phyloP scores from a whole-genome alignment of 92 coral and sea anemone species.

The Porites evermanni region DNA sequence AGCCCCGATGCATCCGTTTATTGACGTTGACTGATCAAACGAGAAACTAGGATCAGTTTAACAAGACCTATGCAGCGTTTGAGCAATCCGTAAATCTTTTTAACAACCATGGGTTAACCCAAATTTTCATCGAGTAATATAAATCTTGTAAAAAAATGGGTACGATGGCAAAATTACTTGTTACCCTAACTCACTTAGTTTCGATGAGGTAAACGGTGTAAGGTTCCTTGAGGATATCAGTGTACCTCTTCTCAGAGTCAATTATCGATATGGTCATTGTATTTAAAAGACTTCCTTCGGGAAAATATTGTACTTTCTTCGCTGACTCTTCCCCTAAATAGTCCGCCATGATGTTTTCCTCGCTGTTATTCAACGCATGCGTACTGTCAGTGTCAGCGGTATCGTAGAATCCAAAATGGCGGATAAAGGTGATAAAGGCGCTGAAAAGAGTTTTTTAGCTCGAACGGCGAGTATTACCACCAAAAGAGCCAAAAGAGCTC shows the following conservation, averaged over 20 bases:
- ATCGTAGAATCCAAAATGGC: conserved; percentile 66
- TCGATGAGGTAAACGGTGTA: conserved; percentile 95
- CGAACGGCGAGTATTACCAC: conserved; percentile 96
- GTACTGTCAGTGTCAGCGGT: conserved; percentile 73
- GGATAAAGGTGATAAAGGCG: conserved; percentile 79
- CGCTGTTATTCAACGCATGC: conserved; percentile 35
- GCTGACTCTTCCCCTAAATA: conserved; percentile 53
- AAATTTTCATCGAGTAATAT: no score
- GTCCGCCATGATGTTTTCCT: conserved; percentile 81
- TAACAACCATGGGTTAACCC: no score
- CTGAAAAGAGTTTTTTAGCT: conserved; percentile 92
- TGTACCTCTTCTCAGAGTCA: conserved; percentile 90
- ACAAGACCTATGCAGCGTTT: no score
- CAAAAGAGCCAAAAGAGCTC: conserved; percentile 96
- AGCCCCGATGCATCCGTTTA: no score
- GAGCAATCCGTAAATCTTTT: no score
- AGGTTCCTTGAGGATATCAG: conserved; percentile 94
- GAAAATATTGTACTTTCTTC: conserved; percentile 78
- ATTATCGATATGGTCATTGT: conserved; percentile 90
- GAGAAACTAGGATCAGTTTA: no score
- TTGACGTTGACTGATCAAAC: no score
- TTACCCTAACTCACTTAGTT: conserved; percentile 77
- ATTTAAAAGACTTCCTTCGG: conserved; percentile 92
- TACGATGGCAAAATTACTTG: neutral
- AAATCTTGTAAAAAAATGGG: no score